A percentile compares a stretch with the other conserved stretches of the same genome.
phyloP scores from a whole-genome alignment of 2,888 invertebrate species.

The Autographa gamma region DNA sequence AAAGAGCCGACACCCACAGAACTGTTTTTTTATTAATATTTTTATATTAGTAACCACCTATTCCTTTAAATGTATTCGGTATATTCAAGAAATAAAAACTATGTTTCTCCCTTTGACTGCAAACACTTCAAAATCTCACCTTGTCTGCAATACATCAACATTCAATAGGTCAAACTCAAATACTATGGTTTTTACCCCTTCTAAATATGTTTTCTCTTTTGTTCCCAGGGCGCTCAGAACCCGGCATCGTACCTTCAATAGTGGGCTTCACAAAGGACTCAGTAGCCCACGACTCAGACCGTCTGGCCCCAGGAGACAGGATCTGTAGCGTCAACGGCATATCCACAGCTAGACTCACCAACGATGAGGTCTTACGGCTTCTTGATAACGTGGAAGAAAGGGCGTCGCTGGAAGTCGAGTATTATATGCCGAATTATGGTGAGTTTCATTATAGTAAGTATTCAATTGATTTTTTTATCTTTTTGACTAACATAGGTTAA shows the following conservation, averaged over 20 bases:
- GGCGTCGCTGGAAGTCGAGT: constrained; percentile 95
- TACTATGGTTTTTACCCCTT: no score
- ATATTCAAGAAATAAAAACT: no score
- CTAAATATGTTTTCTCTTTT: constrained; percentile 35
- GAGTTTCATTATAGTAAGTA: constrained; percentile 68
- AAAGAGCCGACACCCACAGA: no score
- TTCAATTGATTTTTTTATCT: neutral
- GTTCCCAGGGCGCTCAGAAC: constrained; percentile 91
- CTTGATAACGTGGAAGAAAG: constrained; percentile 93
- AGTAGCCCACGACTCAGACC: constrained; percentile 92
- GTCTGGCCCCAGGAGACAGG: constrained; percentile 93
- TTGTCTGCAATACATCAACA: neutral
- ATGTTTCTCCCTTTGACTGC: no score
- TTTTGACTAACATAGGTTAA: neutral
- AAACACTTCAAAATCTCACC: neutral
- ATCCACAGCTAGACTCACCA: constrained; percentile 92
- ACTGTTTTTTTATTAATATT: no score
- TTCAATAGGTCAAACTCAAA: no score
- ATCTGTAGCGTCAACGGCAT: constrained; percentile 95
- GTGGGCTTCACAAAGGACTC: constrained; percentile 92
- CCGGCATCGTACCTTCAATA: constrained; percentile 91
- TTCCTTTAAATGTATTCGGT: no score
- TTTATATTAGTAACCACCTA: no score
- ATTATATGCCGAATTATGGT: constrained; percentile 95
- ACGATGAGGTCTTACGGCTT: constrained; percentile 93